These are phyloP conservation scores for Parnassius smintheus DNA, from an alignment of 2,888 invertebrate genomes.

Conservation along the genomic window DNA sequence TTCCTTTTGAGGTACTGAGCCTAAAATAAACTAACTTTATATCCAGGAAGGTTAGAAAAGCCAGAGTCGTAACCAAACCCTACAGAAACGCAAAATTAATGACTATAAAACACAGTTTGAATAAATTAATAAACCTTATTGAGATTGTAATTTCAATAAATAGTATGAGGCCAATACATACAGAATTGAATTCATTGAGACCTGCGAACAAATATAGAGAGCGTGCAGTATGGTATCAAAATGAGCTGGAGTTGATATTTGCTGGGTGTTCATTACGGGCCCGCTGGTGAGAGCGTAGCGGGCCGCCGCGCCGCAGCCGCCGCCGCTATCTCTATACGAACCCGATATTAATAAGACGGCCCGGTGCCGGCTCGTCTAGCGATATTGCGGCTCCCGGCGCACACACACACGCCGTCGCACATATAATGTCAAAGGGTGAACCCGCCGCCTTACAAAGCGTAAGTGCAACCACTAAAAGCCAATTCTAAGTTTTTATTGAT, in stretches of 20 bases:
- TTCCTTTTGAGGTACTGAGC: too few relatives aligned
- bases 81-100: too few relatives aligned
- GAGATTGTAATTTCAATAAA: not conserved
- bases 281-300: conserved; percentile 4
- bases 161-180: conserved; percentile 7
- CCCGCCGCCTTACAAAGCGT: conserved; percentile 80
- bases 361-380: conserved; percentile 65
- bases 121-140: not conserved
- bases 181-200: conserved; percentile 1
- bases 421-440: conserved; percentile 81
- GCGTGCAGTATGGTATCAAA: conserved; percentile 19
- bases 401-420: conserved; percentile 45
- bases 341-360: conserved; percentile 38
- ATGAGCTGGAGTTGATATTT: conserved; percentile 22
- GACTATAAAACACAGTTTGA: too few relatives aligned
- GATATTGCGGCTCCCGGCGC: conserved; percentile 23
- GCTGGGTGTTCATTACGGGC: conserved; percentile 23
- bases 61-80: too few relatives aligned
- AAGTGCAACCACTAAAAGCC: conserved; percentile 82
- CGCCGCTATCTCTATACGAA: conserved; percentile 1
- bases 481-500: conserved; percentile 82
- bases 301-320: conserved; percentile 15
- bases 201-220: conserved; percentile 7
- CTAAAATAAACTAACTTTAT: too few relatives aligned
- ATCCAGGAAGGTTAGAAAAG: too few relatives aligned